Conservation (phyloP, 2,113 vertebrate genomes). For the Cryptoleucopteryx plumbea region DNA sequence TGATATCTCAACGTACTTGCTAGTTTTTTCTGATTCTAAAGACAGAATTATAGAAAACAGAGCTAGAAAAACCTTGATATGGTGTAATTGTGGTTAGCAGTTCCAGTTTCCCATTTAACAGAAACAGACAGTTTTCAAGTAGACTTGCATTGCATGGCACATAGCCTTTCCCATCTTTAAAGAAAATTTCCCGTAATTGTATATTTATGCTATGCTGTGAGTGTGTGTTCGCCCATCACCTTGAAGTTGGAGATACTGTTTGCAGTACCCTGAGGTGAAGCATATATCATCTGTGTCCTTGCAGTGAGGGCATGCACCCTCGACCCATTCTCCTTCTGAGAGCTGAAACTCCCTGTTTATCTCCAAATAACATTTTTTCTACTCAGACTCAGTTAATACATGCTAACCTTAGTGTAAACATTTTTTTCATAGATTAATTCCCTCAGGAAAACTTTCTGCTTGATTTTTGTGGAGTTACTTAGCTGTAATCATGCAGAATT, state of each 20-base stretch:
- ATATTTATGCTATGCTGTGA: not conserved
- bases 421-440: not conserved
- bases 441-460: slow-evolving; percentile 41
- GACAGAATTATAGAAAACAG: not conserved
- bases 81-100: too few relatives aligned
- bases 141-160: accelerated
- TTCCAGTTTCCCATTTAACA: not conserved
- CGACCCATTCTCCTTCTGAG: not conserved
- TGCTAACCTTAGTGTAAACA: slow-evolving; percentile 36
- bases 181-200: not conserved
- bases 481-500: not conserved
- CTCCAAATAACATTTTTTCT: slow-evolving; percentile 14
- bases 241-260: not conserved
- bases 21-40: not conserved
- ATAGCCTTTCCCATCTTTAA: not conserved
- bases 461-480: not conserved
- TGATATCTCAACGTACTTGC: not conserved
- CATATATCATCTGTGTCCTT: not conserved
- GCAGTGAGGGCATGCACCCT: not conserved
- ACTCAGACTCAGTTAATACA: not conserved
- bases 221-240: not conserved
- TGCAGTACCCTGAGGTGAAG: not conserved
- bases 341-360: slow-evolving; percentile 28
- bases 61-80: not conserved
- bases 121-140: not conserved